phyloP scores from a whole-genome alignment of 2,113 vertebrate species.

The Microcebus murinus region DNA sequence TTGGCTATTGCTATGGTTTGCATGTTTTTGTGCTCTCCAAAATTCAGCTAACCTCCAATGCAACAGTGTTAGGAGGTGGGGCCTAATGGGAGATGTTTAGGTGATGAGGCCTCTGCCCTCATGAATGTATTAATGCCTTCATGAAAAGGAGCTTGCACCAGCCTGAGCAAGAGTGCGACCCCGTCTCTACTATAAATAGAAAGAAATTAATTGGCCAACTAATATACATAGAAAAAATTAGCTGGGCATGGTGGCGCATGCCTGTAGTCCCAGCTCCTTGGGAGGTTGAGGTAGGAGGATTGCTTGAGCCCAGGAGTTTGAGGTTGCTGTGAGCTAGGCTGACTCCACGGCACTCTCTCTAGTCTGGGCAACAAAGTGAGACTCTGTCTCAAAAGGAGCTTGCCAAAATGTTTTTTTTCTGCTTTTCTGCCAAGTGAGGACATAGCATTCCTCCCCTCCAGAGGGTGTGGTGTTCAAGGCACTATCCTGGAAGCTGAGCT shows the following conservation, averaged over 20 bases:
- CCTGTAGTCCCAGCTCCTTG: no score
- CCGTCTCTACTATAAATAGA: no score
- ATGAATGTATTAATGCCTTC: background rate
- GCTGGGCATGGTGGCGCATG: no score
- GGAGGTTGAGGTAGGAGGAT: no score
- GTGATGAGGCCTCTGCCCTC: background rate
- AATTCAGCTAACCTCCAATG: background rate
- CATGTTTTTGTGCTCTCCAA: background rate
- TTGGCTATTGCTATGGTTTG: background rate
- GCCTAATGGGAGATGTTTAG: accelerated
- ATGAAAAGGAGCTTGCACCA: background rate
- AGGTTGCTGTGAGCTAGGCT: no score
- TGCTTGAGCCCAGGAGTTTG: no score
- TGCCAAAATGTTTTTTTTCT: background rate
- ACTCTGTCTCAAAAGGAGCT: background rate
- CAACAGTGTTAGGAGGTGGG: background rate
- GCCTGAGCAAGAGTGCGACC: no score
- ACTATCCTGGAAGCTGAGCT: background rate
- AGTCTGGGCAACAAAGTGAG: no score
- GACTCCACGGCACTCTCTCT: no score
- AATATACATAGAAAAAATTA: no score
- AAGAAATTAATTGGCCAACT: no score
- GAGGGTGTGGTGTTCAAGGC: background rate
- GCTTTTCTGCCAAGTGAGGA: background rate
- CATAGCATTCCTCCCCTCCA: background rate